Percentiles rank a stretch among this genome's conserved stretches.
Conservation (phyloP, 2,888 invertebrate species). For the Drosophila hawaiiensis region DNA sequence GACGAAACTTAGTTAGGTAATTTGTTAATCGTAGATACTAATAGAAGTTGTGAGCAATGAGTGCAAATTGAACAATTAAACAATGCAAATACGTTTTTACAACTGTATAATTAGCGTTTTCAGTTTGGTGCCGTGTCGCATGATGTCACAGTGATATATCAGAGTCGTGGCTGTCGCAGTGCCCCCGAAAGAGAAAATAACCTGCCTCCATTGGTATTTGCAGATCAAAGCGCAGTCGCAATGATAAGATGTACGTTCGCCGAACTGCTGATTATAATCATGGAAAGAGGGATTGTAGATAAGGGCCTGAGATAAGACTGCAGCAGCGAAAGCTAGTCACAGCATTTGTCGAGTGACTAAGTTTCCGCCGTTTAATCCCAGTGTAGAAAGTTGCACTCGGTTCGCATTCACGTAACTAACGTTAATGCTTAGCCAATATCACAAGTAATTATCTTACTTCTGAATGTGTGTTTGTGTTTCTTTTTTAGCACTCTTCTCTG, state of each 20-base stretch:
- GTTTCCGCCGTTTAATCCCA: not conserved
- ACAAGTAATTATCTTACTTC: slow-evolving; percentile 35
- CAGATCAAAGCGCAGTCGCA: not conserved
- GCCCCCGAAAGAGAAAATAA: not conserved
- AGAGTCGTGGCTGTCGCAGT: slow-evolving; percentile 46
- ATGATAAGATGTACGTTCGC: slow-evolving; percentile 46
- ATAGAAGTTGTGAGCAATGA: not conserved
- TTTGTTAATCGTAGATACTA: not conserved
- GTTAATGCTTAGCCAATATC: slow-evolving; percentile 35
- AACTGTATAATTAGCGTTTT: not conserved
- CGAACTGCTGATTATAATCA: slow-evolving; percentile 35
- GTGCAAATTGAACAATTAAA: slow-evolving; percentile 16
- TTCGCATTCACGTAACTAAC: slow-evolving; percentile 12
- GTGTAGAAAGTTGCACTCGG: slow-evolving; percentile 4
- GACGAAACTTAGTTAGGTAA: slow-evolving; percentile 11
- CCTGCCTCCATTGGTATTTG: not conserved
- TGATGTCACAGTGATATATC: slow-evolving; percentile 73
- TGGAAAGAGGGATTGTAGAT: slow-evolving; percentile 6
- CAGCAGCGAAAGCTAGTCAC: slow-evolving; percentile 37
- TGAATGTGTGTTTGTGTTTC: slow-evolving; percentile 1
- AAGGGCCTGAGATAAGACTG: slow-evolving; percentile 58
- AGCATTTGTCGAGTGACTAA: slow-evolving; percentile 67
- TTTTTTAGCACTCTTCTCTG: slow-evolving; percentile 23
- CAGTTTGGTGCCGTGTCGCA: slow-evolving; percentile 34
- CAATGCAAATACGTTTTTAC: slow-evolving; percentile 24